A percentile compares a stretch with the other conserved stretches of the same genome.
Evolutionary conservation across 2,888 invertebrate genomes (phyloP).

Genomic region (Drosophila paranaensis): DNA sequence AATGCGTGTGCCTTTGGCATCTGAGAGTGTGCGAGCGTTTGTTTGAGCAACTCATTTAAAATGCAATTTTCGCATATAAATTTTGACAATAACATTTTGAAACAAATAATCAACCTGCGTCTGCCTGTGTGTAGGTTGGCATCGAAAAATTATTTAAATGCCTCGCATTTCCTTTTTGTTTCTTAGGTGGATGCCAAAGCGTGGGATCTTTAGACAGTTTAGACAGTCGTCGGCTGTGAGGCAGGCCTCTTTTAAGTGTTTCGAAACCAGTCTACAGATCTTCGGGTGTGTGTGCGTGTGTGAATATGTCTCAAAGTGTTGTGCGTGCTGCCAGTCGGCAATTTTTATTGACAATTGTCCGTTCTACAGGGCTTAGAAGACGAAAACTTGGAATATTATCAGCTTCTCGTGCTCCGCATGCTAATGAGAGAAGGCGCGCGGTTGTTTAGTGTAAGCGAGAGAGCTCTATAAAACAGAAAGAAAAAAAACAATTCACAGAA

Average conservation of each 20-base stretch:
- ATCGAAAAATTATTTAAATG: slow-evolving; percentile 72
- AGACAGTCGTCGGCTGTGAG: slow-evolving; percentile 4
- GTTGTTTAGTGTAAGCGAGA: slow-evolving; percentile 2
- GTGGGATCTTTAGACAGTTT: slow-evolving; percentile 61
- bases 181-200: slow-evolving; percentile 42
- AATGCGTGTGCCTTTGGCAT: slow-evolving; percentile 28
- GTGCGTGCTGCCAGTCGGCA: slow-evolving; percentile 63
- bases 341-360: slow-evolving; percentile 76
- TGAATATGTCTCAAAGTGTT: slow-evolving; percentile 50
- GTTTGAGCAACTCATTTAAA: slow-evolving; percentile 52
- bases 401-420: slow-evolving; percentile 70
- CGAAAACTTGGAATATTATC: slow-evolving; percentile 57
- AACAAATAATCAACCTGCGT: slow-evolving; percentile 64
- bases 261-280: slow-evolving; percentile 52
- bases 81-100: slow-evolving; percentile 64
- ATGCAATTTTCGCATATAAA: slow-evolving; percentile 78
- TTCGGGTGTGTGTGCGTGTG: slow-evolving; percentile 6
- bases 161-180: slow-evolving; percentile 61
- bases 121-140: slow-evolving; percentile 59
- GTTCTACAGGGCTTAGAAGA: slow-evolving; percentile 28
- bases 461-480: slow-evolving; percentile 57
- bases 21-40: slow-evolving; percentile 3
- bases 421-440: slow-evolving; percentile 61
- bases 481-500: slow-evolving; percentile 57
- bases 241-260: slow-evolving; percentile 58